phyloP scores from a whole-genome alignment of 2,797 vertebrate genomes.

The Coccyzus lansbergi region DNA sequence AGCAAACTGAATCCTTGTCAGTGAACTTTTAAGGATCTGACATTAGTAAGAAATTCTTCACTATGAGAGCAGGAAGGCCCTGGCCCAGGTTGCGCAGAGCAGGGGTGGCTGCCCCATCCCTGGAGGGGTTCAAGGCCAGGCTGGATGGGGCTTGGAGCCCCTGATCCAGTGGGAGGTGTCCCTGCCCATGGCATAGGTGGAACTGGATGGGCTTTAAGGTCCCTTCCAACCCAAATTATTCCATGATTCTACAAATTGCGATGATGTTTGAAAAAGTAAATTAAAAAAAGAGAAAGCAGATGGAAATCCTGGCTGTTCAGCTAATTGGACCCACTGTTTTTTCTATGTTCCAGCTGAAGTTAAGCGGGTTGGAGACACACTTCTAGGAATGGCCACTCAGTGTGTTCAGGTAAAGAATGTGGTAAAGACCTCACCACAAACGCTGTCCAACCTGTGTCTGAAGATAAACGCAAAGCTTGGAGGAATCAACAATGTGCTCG shows the following conservation, averaged over 20 bases:
- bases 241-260: neutral
- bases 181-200: no score
- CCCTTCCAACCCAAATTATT: no score
- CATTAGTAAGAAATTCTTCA: no score
- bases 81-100: no score
- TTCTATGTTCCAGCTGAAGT: constrained; percentile 87
- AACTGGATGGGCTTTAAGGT: no score
- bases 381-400: constrained; percentile 98
- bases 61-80: no score
- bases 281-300: neutral
- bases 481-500: constrained; percentile 97
- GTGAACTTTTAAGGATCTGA: neutral
- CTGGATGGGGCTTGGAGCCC: no score
- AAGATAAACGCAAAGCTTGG: constrained; percentile 99
- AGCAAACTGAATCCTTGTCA: neutral
- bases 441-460: constrained; percentile 97
- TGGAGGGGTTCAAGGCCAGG: no score
- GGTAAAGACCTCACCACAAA: constrained; percentile 98
- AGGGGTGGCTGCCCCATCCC: no score
- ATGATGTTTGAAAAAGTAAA: neutral
- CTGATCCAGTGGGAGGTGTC: no score
- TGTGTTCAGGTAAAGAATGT: constrained; percentile 99
- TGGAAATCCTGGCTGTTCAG: neutral
- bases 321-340: neutral
- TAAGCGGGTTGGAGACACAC: constrained; percentile 97